Percentiles rank a stretch among this genome's conserved stretches.
Evolutionary conservation across 2,797 vertebrate genomes (phyloP).

Genomic region (Hydrocynus forskahlii): DNA sequence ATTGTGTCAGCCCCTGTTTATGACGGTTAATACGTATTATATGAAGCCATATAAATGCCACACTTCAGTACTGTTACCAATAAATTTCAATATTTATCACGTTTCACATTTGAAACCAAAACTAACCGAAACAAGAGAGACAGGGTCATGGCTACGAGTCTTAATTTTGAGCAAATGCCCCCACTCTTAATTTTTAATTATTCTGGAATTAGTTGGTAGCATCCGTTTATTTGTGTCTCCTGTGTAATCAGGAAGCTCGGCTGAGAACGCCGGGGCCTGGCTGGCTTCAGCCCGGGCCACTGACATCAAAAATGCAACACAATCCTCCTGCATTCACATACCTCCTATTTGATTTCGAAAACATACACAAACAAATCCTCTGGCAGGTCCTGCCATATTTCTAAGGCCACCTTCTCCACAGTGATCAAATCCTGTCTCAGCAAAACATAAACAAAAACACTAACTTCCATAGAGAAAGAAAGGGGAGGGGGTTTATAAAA

Average conservation of each 20-base stretch:
- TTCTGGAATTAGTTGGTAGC: slow-evolving; percentile 72
- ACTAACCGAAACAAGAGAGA: slow-evolving; percentile 29
- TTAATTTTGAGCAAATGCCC: slow-evolving; percentile 60
- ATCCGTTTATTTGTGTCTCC: slow-evolving; percentile 75
- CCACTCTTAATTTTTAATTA: slow-evolving; percentile 77
- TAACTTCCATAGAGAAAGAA: slow-evolving; percentile 57
- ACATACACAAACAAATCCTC: slow-evolving; percentile 53
- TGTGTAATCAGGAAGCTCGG: slow-evolving; percentile 72
- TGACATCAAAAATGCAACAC: slow-evolving; percentile 73
- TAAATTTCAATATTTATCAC: too few relatives aligned
- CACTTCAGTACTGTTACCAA: too few relatives aligned
- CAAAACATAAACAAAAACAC: slow-evolving; percentile 58
- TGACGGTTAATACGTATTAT: too few relatives aligned
- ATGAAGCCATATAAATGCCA: too few relatives aligned
- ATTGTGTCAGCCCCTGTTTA: too few relatives aligned
- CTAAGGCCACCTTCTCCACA: slow-evolving; percentile 55
- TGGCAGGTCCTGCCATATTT: slow-evolving; percentile 61
- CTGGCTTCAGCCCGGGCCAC: slow-evolving; percentile 68
- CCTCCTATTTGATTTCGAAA: slow-evolving; percentile 65
- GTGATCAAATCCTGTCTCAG: slow-evolving; percentile 59
- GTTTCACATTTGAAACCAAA: too few relatives aligned
- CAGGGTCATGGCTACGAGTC: slow-evolving; percentile 39
- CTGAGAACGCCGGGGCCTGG: slow-evolving; percentile 67
- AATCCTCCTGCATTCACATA: slow-evolving; percentile 64
- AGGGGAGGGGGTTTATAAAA: slow-evolving; percentile 45